phyloP scores from a whole-genome alignment of 1,140 invertebrate species.

The Parasteatoda tepidariorum region DNA sequence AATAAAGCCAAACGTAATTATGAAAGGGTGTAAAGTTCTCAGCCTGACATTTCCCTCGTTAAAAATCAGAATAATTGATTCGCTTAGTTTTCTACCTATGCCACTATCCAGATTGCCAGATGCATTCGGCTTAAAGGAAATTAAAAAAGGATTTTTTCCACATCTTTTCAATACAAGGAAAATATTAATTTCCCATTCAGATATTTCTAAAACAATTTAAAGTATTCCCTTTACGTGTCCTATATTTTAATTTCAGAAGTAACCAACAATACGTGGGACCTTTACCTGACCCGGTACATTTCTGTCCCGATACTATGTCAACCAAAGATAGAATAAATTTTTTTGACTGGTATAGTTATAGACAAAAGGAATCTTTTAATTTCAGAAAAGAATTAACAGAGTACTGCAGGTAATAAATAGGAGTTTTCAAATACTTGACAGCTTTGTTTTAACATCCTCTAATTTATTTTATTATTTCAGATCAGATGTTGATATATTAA shows the following conservation, averaged over 20 bases:
- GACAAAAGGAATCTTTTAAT: too few relatives aligned
- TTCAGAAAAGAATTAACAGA: too few relatives aligned
- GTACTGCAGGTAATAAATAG: background rate
- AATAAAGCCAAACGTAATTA: background rate
- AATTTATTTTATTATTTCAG: background rate
- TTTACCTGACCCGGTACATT: too few relatives aligned
- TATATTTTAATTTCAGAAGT: too few relatives aligned
- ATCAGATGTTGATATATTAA: background rate
- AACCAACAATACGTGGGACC: too few relatives aligned
- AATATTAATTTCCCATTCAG: too few relatives aligned
- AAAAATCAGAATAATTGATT: slow-evolving; percentile 28
- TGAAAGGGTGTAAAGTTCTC: background rate
- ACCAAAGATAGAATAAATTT: too few relatives aligned
- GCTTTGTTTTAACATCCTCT: background rate
- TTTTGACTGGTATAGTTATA: too few relatives aligned
- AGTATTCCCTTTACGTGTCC: too few relatives aligned
- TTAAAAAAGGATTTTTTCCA: slow-evolving; percentile 32
- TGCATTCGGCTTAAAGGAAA: background rate
- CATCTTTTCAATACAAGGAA: slow-evolving; percentile 5
- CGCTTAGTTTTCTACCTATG: slow-evolving; percentile 2
- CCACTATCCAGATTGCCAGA: background rate
- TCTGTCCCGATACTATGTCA: too few relatives aligned
- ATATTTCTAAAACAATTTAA: too few relatives aligned
- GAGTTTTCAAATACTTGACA: background rate
- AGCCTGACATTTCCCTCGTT: background rate